These are phyloP conservation scores for Eulemur macaco DNA, from an alignment of 2,113 vertebrate genomes.

Conservation along the genomic window DNA sequence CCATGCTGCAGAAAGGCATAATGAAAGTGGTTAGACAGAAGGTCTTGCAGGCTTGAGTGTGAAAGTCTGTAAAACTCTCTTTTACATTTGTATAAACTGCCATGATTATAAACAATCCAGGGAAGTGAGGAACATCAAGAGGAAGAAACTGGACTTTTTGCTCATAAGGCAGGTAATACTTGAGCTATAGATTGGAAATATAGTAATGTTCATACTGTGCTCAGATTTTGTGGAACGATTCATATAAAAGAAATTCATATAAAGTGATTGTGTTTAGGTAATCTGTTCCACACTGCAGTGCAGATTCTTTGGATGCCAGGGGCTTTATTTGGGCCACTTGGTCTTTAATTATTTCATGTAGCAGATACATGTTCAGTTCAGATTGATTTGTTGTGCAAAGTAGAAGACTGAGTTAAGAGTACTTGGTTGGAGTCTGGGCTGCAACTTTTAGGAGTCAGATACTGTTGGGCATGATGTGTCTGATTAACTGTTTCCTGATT, in stretches of 20 bases:
- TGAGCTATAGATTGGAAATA: neutral
- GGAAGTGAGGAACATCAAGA: neutral
- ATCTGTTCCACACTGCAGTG: neutral
- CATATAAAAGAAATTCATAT: neutral
- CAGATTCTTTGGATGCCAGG: neutral
- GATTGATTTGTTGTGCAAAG: neutral
- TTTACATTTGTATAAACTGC: neutral
- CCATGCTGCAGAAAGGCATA: neutral
- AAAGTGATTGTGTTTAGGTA: neutral
- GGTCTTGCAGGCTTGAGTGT: neutral
- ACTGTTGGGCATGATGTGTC: neutral
- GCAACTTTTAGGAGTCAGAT: neutral
- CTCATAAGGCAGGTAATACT: neutral
- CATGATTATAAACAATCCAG: neutral
- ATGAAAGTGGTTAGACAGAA: neutral
- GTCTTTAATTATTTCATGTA: neutral
- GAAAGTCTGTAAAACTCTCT: neutral
- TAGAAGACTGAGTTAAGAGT: neutral
- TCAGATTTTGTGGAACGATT: neutral
- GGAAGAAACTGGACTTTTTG: neutral
- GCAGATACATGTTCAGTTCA: neutral
- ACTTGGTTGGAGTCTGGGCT: neutral
- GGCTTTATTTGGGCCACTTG: neutral
- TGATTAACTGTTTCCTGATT: neutral
- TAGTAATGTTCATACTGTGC: neutral